Base-by-base conservation (phyloP, 1,140 invertebrate species). In the Hormaphis cornu region DNA sequence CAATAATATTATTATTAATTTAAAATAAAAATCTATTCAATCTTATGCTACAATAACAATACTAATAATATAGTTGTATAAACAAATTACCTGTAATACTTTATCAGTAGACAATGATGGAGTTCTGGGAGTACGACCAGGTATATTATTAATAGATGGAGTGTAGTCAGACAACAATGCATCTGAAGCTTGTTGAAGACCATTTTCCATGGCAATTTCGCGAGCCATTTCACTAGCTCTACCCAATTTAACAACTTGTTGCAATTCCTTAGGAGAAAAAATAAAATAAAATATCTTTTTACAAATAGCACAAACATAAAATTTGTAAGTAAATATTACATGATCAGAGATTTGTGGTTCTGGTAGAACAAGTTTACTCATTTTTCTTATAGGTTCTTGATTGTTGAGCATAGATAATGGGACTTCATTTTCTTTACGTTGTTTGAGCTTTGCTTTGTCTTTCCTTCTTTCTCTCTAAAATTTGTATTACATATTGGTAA, bases 291-390 rank as follows among this genome's bases (percentile, higher is more conserved):
- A 42, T 33, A 22, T 14, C 63, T 28, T 52, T 28, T 54, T 40
- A 37, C 10, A 54, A 42, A 24, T 16, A 52, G 20, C n/a, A 50
- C 44, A n/a, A 26, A n/a, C 14, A 26, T 16, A 30, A 40, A 28
- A 69, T 46, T 69, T n/a, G n/a, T n/a, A n/a, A n/a, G 9, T n/a
- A 28, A 6, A 63, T 20, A 63, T 50, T 50, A 70, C 69, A 58
- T 72, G 86, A 79, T 98, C 97, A 0, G 95, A 93, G 54, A 99
- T 97, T 80, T 99, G 97, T 2, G 97, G 97, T 72, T 90, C 86
- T 8, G 97, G 97, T 37, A 99, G 77, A 14, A 99, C 94, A 16
- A 99, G 81, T 79, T 99, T 99, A 73, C 92, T 96, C 56, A 97
- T 82, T 79, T 98, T 99, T 70, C 89, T 87, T 0, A 90, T 84